Evolutionary conservation across 2,113 vertebrate genomes (phyloP).

Genomic region (Hippopotamus amphibius): DNA sequence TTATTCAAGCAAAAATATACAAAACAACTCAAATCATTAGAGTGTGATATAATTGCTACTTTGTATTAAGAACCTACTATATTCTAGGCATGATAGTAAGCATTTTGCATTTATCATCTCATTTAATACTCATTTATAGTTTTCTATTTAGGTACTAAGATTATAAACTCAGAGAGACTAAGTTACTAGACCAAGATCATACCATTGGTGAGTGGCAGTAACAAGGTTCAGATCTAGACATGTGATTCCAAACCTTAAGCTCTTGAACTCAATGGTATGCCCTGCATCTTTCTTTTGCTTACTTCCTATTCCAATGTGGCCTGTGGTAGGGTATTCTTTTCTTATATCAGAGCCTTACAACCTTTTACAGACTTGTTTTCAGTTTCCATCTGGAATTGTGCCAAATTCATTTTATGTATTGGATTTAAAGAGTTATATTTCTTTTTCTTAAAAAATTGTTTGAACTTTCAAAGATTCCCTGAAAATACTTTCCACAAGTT

Average conservation of each 20-base stretch:
- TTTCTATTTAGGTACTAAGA: neutral
- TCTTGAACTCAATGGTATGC: neutral
- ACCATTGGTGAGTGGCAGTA: neutral
- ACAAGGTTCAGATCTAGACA: neutral
- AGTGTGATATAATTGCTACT: neutral
- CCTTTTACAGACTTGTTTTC: neutral
- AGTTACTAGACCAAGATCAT: neutral
- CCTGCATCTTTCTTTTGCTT: neutral
- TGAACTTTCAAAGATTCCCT: neutral
- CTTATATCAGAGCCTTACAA: neutral
- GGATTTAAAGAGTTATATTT: neutral
- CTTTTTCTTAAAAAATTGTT: neutral
- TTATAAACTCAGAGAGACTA: neutral
- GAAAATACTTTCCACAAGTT: neutral
- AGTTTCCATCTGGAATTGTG: neutral
- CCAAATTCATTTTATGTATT: neutral
- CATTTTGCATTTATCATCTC: neutral
- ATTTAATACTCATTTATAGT: neutral
- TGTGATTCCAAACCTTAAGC: neutral
- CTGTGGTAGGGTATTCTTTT: neutral
- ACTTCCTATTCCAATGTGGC: neutral
- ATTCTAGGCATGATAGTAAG: neutral
- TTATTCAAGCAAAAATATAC: conserved; percentile 22
- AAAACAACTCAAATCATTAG: conserved; percentile 17
- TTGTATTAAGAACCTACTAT: neutral